phyloP scores from a whole-genome alignment of 1,140 invertebrate genomes.

The Drosophila parabipectinata region DNA sequence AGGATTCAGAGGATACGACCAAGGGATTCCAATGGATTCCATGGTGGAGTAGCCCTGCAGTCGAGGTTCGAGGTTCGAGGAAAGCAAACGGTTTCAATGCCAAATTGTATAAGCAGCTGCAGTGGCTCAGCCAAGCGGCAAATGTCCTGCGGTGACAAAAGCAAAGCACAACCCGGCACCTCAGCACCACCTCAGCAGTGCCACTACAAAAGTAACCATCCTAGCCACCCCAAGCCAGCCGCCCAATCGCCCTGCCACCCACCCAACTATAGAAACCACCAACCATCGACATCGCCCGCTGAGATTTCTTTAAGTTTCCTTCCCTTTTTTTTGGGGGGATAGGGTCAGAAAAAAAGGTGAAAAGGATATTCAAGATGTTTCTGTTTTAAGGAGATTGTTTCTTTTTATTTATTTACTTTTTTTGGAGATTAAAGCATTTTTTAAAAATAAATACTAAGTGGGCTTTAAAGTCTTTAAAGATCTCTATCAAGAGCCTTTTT shows the following conservation, averaged over 20 bases:
- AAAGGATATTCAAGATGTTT: background rate
- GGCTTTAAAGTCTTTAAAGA: too few species aligned
- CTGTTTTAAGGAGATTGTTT: too few species aligned
- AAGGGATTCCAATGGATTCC: too few species aligned
- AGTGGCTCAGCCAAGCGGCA: conserved; percentile 56
- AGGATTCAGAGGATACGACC: too few species aligned
- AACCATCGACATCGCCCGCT: background rate
- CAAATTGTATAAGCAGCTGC: conserved; percentile 65
- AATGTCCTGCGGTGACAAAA: conserved; percentile 62
- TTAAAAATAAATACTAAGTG: too few species aligned
- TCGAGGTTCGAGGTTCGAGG: background rate
- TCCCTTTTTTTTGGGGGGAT: background rate
- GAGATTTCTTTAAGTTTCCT: conserved; percentile 19
- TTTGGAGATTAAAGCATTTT: too few species aligned
- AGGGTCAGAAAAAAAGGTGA: background rate
- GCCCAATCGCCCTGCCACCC: background rate
- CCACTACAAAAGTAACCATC: background rate
- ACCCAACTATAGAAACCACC: background rate
- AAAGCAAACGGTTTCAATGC: conserved; percentile 54
- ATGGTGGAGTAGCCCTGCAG: background rate
- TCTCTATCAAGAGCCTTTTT: too few species aligned
- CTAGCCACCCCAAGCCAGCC: background rate
- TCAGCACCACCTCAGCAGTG: conserved; percentile 1
- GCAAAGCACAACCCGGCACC: conserved; percentile 16
- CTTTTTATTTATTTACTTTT: background rate